phyloP scores from a whole-genome alignment of 2,113 vertebrate species.

The Anolis carolinensis region DNA sequence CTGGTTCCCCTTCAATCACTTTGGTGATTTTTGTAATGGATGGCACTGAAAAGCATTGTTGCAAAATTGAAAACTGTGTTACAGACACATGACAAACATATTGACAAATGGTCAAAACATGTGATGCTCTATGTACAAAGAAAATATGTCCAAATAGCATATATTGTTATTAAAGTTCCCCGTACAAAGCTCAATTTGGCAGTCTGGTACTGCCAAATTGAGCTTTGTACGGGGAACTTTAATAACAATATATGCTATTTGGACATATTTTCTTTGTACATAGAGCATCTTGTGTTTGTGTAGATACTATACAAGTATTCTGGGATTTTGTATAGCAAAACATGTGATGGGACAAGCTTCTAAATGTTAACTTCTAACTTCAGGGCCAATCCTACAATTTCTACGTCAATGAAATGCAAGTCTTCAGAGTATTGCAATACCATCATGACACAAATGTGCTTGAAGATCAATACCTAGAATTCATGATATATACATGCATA shows the following conservation, averaged over 20 bases:
- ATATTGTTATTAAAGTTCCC: too few relatives aligned
- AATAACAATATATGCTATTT: too few relatives aligned
- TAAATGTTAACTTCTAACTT: neutral
- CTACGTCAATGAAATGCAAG: neutral
- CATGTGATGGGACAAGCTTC: neutral
- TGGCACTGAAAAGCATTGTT: conserved; percentile 69
- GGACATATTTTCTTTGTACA: too few relatives aligned
- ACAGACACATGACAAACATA: neutral
- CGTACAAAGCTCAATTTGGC: too few relatives aligned
- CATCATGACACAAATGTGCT: neutral
- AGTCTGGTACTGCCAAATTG: too few relatives aligned
- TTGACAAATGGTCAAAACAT: neutral
- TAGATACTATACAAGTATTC: too few relatives aligned
- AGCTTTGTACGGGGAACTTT: too few relatives aligned
- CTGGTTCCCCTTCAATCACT: conserved; percentile 78
- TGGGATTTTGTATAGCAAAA: neutral
- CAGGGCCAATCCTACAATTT: neutral
- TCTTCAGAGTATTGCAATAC: neutral
- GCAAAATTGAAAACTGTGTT: conserved; percentile 53
- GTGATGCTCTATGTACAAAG: too few relatives aligned
- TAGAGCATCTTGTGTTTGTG: too few relatives aligned
- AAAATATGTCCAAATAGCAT: too few relatives aligned
- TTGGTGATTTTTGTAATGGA: conserved; percentile 76
- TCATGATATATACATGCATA: neutral
- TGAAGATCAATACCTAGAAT: neutral